Evolutionary conservation across 2,888 invertebrate species (phyloP), one percentile per base, ranked within the genome.

Genomic region (Drosophila tanythrix): DNA sequence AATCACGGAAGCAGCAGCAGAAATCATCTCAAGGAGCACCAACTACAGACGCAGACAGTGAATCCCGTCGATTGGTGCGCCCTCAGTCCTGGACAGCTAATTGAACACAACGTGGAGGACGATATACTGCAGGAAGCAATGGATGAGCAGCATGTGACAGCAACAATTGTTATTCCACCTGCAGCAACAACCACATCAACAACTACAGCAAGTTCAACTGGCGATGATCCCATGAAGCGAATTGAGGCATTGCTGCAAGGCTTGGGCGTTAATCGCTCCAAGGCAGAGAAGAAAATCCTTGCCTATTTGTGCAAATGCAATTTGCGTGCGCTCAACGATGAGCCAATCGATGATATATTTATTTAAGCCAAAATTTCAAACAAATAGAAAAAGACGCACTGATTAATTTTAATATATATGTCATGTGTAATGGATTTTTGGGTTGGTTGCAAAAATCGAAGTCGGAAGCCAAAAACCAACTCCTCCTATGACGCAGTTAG

Each of bases 221-320:
- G 36, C 50, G 79, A 70, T 3, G 79, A 82, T 21, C 52, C 72
- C 3, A 58, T 91, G 67, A 90, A 85, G 55, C 83, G 91, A 21
- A 91, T 92, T 43, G 92, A 92, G 35, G 79, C 83, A 0, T 63
- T 92, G 36, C 70, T 92, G 1, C 86, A 90, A 40, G 92, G 92
- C 25, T 74, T 92, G 52, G 92, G 88, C 48, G 43, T 61, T 4
- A 92, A 92, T 68, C 90, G 92, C 2, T 36, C n/a, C 2, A 92
- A 83, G 57, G 92, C 92, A 18, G 92, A 92, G 55, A 91, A 90
- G 55, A 87, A 92, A 46, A 89, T 92, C 53, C 70, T 92, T 10
- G 88, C 88, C 27, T 92, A 89, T 74, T 81, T 92, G 40, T 92
- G 92, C 72, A 90, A 91, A 64, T 92, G 92, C 36, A 90, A 91